Evolutionary conservation across 2,888 invertebrate species (phyloP), one percentile per base, ranked within the genome.

Genomic region (Eulithis testata): DNA sequence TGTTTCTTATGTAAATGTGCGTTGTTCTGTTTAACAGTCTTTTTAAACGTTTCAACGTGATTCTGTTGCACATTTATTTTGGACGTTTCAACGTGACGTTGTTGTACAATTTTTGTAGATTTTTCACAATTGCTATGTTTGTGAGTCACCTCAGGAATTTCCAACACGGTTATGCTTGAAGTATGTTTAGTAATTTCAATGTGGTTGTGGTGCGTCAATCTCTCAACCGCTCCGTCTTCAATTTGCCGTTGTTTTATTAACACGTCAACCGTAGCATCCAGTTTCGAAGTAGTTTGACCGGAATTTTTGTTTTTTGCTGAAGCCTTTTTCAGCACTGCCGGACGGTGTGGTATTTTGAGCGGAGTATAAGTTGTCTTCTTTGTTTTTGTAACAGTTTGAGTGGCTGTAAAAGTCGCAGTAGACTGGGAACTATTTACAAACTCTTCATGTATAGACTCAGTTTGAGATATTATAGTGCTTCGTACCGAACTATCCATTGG

Each of bases 391-490:
- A 57, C 57, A 7, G 43, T 52, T 60, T 52, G 47, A 53, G 31
- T 58, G 12, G 40, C 31, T 8, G 60, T 37, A 27, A 55, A 58
- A n/a, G 27, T 45, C 0, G 49, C 43, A 8, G 11, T 50, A 3
- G 65, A 52, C 45, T 66, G 60, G 27, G 59, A 49, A 36, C 27
- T 57, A 52, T 63, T 63, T 21, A 56, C 52, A 27, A 51, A 44
- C 45, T 59, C 14, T 60, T 60, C 44, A 27, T 47, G 43, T 44
- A 60, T 47, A 37, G 36, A 63, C 44, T 60, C 66, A 11, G 49
- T 44, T 12, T 49, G 56, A 1, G 55, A 54, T 51, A 54, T 51
- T 40, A 54, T 51, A 21, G 7, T n/a, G 11, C 47, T 52, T 21
- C 21, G 2, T 47, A 7, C 1, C 45, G 36, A 6, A 40, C 6